phyloP scores from a whole-genome alignment of 2,797 vertebrate species.

The Pelodytes ibericus region DNA sequence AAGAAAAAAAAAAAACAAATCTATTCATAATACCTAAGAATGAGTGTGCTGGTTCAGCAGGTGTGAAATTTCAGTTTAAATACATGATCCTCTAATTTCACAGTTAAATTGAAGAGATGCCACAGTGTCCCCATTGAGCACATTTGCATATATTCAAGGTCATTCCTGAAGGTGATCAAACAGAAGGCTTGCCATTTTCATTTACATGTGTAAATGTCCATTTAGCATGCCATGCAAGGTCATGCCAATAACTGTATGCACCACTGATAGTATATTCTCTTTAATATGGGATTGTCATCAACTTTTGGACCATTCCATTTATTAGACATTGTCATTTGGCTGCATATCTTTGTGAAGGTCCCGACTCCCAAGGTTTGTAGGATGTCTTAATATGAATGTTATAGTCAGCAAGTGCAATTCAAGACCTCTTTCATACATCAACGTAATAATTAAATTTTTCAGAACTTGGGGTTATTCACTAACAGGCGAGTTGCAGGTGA shows the following conservation, averaged over 20 bases:
- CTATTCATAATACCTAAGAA: constrained; percentile 53
- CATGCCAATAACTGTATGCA: no score
- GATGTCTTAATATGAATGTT: no score
- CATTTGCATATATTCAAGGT: constrained; percentile 73
- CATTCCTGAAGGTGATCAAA: constrained; percentile 68
- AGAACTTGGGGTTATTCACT: no score
- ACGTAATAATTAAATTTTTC: no score
- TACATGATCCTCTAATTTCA: constrained; percentile 70
- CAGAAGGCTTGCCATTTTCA: constrained; percentile 65
- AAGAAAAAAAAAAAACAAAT: constrained; percentile 8
- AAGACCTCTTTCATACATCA: no score
- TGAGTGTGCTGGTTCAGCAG: constrained; percentile 59
- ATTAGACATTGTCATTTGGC: no score
- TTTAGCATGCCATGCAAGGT: not conserved
- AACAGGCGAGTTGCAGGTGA: no score
- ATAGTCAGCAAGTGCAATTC: no score
- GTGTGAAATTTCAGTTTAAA: constrained; percentile 72
- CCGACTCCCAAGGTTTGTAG: no score
- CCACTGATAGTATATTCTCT: not conserved
- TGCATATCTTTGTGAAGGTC: no score
- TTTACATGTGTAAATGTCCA: constrained; percentile 46
- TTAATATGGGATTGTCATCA: not conserved
- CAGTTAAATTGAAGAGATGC: constrained; percentile 68
- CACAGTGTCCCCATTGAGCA: constrained; percentile 63
- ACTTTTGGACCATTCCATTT: no score